Percentiles rank a stretch among this genome's conserved stretches.
Conservation (phyloP, 2,113 vertebrate species). For the Malurus alboscapulatus region DNA sequence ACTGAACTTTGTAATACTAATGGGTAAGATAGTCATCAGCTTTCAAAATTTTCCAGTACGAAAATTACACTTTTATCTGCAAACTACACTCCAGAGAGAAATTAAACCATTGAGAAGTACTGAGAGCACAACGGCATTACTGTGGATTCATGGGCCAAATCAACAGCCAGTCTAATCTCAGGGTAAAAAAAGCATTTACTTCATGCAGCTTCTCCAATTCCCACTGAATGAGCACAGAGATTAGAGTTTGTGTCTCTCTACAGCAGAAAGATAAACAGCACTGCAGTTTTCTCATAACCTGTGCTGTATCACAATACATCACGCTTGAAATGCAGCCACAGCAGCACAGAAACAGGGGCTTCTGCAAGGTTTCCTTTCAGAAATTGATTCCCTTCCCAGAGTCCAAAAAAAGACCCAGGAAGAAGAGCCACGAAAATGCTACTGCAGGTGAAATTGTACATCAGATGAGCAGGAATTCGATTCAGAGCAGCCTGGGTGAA, state of each 20-base stretch:
- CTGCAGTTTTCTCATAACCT: not conserved
- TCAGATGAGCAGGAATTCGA: not conserved
- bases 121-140: not conserved
- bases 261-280: conserved; percentile 9
- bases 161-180: not conserved
- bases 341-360: not conserved
- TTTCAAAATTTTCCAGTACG: not conserved
- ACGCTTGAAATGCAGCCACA: not conserved
- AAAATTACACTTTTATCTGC: conserved; percentile 15
- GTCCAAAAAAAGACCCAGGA: accelerated
- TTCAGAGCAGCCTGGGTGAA: not conserved
- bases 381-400: not conserved
- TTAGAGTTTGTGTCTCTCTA: not conserved
- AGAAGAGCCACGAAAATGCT: not conserved
- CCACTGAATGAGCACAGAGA: not conserved
- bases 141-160: not conserved
- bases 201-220: not conserved
- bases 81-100: not conserved
- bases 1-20: not conserved
- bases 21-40: not conserved
- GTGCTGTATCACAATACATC: not conserved
- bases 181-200: not conserved
- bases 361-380: not conserved
- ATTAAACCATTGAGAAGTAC: not conserved
- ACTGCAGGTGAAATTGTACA: accelerated